Evolutionary conservation across 2,797 vertebrate genomes (phyloP).

Genomic region (Ptychobarbus kaznakovi): DNA sequence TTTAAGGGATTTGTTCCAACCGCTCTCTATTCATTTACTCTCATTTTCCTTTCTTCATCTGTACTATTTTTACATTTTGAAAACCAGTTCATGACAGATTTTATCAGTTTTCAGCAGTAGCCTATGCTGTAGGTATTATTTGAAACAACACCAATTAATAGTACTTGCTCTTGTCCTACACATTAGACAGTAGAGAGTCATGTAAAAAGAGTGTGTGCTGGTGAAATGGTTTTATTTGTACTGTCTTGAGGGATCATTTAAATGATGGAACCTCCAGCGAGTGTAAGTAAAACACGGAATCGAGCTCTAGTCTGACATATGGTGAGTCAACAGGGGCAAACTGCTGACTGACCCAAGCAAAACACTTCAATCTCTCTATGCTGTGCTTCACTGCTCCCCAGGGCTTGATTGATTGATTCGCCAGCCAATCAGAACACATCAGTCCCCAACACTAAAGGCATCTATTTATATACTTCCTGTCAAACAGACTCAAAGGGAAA

Average conservation of each 20-base stretch:
- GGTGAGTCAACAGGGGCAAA: slow-evolving; percentile 69
- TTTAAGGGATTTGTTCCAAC: not conserved
- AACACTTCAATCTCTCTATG: slow-evolving; percentile 76
- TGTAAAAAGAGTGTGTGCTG: not conserved
- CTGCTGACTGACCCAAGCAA: slow-evolving; percentile 74
- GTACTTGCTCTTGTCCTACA: not conserved
- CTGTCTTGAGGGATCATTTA: slow-evolving; percentile 19
- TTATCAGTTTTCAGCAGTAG: not conserved
- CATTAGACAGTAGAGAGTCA: not conserved
- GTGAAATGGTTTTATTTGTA: not conserved
- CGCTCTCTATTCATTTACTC: slow-evolving; percentile 33
- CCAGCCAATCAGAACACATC: slow-evolving; percentile 75
- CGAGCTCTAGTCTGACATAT: slow-evolving; percentile 68
- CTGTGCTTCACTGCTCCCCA: slow-evolving; percentile 68
- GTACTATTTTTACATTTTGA: slow-evolving; percentile 54
- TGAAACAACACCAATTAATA: not conserved
- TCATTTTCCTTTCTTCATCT: slow-evolving; percentile 51
- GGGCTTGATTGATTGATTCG: slow-evolving; percentile 77
- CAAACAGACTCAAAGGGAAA: slow-evolving; percentile 68
- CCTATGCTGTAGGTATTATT: not conserved
- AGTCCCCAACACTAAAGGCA: slow-evolving; percentile 66
- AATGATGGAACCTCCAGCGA: slow-evolving; percentile 41
- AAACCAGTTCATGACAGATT: slow-evolving; percentile 37
- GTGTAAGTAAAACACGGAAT: slow-evolving; percentile 71
- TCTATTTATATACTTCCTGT: slow-evolving; percentile 75